phyloP scores from a whole-genome alignment of 2,797 vertebrate genomes.

The Anguilla anguilla region DNA sequence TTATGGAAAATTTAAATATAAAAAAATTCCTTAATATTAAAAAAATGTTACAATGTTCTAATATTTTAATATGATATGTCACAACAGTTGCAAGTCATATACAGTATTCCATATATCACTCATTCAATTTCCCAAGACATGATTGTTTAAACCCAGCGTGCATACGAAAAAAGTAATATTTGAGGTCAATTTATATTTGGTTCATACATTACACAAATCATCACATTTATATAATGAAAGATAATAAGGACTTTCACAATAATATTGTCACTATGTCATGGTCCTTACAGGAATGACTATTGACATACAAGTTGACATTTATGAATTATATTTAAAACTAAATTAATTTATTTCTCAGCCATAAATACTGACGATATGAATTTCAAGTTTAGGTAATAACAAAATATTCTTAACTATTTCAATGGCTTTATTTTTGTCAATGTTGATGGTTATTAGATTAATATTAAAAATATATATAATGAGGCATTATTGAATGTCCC shows the following conservation, averaged over 20 bases:
- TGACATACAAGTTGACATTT: background rate
- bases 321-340: background rate
- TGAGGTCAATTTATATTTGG: background rate
- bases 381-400: background rate
- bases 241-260: background rate
- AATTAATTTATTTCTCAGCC: background rate
- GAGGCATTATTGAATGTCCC: background rate
- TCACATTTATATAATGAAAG: background rate
- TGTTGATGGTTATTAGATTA: background rate
- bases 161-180: background rate
- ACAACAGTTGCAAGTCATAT: background rate
- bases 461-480: background rate
- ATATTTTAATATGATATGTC: background rate
- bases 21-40: background rate
- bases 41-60: background rate
- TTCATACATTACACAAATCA: background rate
- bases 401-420: background rate
- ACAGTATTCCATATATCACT: background rate
- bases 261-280: background rate
- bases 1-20: background rate
- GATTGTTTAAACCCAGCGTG: background rate
- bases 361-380: background rate
- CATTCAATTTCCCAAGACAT: background rate
- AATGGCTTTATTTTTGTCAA: background rate
- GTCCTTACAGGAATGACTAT: background rate